A percentile compares a stretch with the other conserved stretches of the same genome.
phyloP scores from a whole-genome alignment of 2,797 vertebrate species.

The Chanos chanos region DNA sequence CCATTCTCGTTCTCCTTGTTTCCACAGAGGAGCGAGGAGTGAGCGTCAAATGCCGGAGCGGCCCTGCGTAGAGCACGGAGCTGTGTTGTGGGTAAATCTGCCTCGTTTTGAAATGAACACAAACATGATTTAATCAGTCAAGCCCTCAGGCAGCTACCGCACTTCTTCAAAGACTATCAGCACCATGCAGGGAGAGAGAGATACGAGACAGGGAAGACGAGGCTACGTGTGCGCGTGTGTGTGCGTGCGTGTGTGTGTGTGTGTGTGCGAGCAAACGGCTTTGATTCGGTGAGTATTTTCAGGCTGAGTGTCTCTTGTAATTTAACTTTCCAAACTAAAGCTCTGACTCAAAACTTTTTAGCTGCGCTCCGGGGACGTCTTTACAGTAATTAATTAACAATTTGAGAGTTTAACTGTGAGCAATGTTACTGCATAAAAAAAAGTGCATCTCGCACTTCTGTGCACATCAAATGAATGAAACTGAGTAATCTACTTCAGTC shows the following conservation, averaged over 20 bases:
- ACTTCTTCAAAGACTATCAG: slow-evolving; percentile 35
- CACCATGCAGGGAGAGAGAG: slow-evolving; percentile 8
- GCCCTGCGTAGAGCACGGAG: slow-evolving; percentile 7
- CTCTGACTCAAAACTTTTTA: not conserved
- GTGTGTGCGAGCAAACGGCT: not conserved
- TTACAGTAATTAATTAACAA: not conserved
- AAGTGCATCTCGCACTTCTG: too few relatives aligned
- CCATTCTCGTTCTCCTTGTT: too few relatives aligned
- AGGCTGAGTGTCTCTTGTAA: too few relatives aligned
- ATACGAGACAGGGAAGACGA: not conserved
- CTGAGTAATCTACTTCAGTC: too few relatives aligned
- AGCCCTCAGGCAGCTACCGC: slow-evolving; percentile 27
- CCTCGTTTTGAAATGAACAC: slow-evolving; percentile 41
- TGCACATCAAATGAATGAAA: too few relatives aligned
- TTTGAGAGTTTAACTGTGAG: not conserved
- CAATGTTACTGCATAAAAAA: not conserved
- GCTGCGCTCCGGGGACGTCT: not conserved
- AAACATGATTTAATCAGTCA: slow-evolving; percentile 45
- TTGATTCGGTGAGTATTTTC: not conserved
- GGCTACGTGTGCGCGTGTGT: not conserved
- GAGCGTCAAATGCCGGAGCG: too few relatives aligned
- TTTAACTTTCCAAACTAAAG: too few relatives aligned
- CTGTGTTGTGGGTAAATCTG: slow-evolving; percentile 19
- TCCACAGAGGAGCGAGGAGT: too few relatives aligned
- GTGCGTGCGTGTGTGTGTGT: not conserved